Evolutionary conservation across 35 echinoderm and acorn worm genomes (phyloP).

Genomic region (Ophioderma brevispina): DNA sequence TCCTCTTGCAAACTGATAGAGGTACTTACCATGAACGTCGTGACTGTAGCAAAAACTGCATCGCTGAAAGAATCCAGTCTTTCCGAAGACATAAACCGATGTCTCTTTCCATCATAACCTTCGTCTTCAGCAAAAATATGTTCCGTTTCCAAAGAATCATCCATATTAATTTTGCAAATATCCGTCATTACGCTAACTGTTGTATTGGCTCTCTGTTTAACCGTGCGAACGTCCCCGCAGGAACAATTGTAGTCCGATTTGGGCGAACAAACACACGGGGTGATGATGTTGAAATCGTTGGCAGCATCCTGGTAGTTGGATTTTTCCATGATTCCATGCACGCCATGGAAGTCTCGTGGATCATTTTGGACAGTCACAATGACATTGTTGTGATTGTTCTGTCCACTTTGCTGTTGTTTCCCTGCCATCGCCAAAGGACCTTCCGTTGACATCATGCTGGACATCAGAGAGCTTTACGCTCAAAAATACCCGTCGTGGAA

Average conservation of each 20-base stretch:
- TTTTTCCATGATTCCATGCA: no score
- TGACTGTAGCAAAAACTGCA: conserved; percentile 26
- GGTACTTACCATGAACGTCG: conserved; percentile 39
- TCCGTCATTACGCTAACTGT: neutral
- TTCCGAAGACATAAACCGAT: conserved; percentile 24
- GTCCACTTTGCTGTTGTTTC: neutral
- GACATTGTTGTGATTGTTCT: conserved; percentile 5
- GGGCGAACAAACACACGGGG: neutral
- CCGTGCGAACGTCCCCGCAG: neutral
- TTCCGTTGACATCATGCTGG: neutral
- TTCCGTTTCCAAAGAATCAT: neutral
- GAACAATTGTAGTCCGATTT: neutral
- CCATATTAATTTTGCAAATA: neutral
- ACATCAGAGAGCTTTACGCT: neutral
- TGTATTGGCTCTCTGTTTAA: neutral
- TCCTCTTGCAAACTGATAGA: no score
- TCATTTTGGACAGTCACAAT: neutral
- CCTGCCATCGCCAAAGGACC: neutral
- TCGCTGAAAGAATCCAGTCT: conserved; percentile 31
- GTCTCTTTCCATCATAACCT: neutral
- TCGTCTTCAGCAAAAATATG: neutral
- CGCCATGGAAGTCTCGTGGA: no score
- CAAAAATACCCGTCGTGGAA: no score
- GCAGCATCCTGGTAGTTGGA: no score
- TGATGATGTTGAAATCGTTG: neutral